Evolutionary conservation across 1,140 invertebrate species (phyloP).

Genomic region (Orchesella cincta): DNA sequence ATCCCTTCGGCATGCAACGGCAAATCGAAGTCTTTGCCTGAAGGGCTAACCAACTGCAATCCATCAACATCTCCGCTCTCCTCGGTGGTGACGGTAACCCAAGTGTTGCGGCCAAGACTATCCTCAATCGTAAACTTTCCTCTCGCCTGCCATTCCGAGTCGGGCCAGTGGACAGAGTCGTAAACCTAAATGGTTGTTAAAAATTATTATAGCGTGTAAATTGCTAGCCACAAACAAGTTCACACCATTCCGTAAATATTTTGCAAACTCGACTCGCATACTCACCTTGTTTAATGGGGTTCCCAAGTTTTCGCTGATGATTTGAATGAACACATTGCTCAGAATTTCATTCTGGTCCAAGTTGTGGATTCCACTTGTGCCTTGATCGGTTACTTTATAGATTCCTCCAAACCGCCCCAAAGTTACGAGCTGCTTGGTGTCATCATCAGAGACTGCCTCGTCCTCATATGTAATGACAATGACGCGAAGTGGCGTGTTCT

Average conservation of each 20-base stretch:
- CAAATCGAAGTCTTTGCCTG: conserved; percentile 51
- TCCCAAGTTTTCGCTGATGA: conserved; percentile 46
- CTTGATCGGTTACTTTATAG: conserved; percentile 45
- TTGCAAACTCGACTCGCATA: background rate
- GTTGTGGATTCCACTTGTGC: conserved; percentile 37
- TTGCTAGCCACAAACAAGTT: background rate
- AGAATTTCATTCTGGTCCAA: conserved; percentile 50
- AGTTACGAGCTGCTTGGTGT: conserved; percentile 34
- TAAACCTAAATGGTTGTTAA: conserved; percentile 10
- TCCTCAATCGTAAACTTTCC: conserved; percentile 52
- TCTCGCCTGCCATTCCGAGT: conserved; percentile 42
- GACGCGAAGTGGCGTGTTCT: conserved; percentile 44
- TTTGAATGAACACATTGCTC: conserved; percentile 48
- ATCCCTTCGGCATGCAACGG: conserved; percentile 50
- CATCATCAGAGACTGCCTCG: conserved; percentile 38
- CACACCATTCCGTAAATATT: background rate
- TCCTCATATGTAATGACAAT: conserved; percentile 47
- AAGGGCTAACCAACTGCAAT: conserved; percentile 52
- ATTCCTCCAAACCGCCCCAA: conserved; percentile 43
- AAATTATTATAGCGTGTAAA: conserved; percentile 2
- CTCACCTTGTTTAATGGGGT: conserved; percentile 49
- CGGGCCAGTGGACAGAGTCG: conserved; percentile 29
- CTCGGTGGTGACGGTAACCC: conserved; percentile 51
- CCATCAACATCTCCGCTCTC: conserved; percentile 52
- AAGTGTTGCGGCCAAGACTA: conserved; percentile 50